phyloP scores from a whole-genome alignment of 2,113 vertebrate genomes.

The Spheniscus mendiculus region DNA sequence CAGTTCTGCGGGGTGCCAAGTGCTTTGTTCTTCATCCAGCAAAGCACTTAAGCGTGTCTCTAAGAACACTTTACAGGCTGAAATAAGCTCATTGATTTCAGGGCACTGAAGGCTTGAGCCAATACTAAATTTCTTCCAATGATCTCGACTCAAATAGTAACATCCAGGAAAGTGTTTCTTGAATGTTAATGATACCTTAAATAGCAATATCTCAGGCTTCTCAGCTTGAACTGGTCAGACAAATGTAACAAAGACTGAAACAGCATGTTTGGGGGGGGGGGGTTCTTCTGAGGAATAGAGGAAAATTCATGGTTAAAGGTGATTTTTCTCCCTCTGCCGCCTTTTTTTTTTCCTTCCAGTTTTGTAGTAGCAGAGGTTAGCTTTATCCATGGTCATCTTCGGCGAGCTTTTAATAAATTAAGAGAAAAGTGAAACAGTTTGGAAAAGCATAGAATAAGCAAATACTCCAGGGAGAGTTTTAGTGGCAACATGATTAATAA shows the following conservation, averaged over 20 bases:
- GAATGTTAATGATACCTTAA: background rate
- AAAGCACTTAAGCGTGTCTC: background rate
- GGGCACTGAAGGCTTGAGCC: background rate
- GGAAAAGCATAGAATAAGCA: background rate
- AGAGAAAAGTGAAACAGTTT: background rate
- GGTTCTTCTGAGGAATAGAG: background rate
- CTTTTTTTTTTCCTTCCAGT: background rate
- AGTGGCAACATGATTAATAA: conserved; percentile 63
- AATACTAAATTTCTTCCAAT: background rate
- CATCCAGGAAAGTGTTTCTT: conserved; percentile 6
- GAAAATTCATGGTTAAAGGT: background rate
- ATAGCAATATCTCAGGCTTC: background rate
- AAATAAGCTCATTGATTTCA: background rate
- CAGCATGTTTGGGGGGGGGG: background rate
- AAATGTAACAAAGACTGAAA: background rate
- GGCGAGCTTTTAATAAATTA: background rate
- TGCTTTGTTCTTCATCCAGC: conserved; percentile 32
- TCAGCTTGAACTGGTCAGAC: background rate
- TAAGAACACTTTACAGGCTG: background rate
- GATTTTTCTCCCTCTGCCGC: background rate
- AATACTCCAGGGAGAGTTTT: conserved; percentile 10
- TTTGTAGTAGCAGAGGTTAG: background rate
- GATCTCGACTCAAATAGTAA: background rate
- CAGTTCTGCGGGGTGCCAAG: conserved; percentile 1
- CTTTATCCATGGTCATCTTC: background rate